These are phyloP conservation scores for Ramphastos sulfuratus DNA, from an alignment of 2,113 vertebrate species.

Conservation along the genomic window DNA sequence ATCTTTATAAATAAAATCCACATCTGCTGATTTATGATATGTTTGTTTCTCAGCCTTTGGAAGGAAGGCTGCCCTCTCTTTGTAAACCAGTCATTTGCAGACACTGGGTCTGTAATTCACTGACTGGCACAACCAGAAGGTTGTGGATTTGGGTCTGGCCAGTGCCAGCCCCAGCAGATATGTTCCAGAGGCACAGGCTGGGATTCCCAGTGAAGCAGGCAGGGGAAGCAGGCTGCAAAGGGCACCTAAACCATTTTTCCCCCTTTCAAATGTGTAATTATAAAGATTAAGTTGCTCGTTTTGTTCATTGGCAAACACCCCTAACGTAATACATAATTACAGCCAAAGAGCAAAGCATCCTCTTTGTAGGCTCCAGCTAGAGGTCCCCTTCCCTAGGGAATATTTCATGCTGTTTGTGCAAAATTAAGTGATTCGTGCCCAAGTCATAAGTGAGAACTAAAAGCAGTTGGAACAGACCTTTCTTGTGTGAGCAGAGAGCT, in stretches of 20 bases:
- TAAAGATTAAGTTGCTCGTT: not conserved
- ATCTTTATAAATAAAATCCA: conserved; percentile 48
- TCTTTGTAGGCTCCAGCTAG: not conserved
- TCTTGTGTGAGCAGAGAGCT: not conserved
- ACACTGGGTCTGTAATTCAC: conserved; percentile 55
- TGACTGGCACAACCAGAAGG: conserved; percentile 22
- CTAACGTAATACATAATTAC: not conserved
- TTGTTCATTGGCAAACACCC: conserved; percentile 1
- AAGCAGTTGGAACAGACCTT: not conserved
- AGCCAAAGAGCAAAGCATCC: not conserved
- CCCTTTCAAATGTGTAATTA: not conserved
- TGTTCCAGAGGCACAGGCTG: conserved; percentile 6
- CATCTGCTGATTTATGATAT: conserved; percentile 38
- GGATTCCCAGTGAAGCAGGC: conserved; percentile 13
- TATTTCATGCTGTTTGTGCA: not conserved
- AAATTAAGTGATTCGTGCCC: not conserved
- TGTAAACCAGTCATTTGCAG: conserved; percentile 57
- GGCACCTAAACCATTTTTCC: not conserved
- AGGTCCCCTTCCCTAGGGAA: not conserved
- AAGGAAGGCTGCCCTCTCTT: conserved; percentile 1
- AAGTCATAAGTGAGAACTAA: not conserved
- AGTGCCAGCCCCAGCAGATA: not conserved
- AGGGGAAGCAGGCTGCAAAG: not conserved
- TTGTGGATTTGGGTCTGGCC: conserved; percentile 34
- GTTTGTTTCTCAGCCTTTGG: conserved; percentile 48